A percentile compares a stretch with the other conserved stretches of the same genome.
Conservation (phyloP, 2,797 vertebrate genomes). For the Luscinia megarhynchos region DNA sequence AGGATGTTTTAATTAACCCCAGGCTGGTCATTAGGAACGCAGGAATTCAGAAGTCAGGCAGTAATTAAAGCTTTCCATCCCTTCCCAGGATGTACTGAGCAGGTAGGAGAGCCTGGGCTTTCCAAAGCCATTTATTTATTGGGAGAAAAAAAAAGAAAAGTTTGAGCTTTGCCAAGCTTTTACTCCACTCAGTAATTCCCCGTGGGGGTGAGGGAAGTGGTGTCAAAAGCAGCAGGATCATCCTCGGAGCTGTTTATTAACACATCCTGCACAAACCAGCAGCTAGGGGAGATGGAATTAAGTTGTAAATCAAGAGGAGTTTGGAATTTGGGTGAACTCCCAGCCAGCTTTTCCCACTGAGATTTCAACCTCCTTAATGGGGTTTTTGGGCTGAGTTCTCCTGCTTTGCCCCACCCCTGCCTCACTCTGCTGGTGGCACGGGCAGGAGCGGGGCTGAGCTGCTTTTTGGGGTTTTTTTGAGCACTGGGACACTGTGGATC, state of each 20-base stretch:
- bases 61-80: background rate
- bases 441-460: background rate
- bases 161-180: background rate
- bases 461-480: background rate
- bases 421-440: accelerated
- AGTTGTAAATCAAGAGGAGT: background rate
- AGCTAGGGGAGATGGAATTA: background rate
- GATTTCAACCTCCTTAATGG: background rate
- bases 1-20: conserved; percentile 49
- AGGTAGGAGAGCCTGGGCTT: background rate
- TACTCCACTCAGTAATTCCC: background rate
- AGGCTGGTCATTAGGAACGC: background rate
- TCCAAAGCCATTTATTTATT: background rate
- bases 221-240: background rate
- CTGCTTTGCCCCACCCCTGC: background rate
- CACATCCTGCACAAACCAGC: background rate
- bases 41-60: background rate
- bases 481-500: background rate
- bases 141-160: background rate
- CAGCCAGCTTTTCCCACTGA: background rate
- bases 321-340: background rate
- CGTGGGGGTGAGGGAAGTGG: background rate
- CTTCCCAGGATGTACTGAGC: background rate
- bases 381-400: background rate
- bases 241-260: background rate